phyloP scores from a whole-genome alignment of 2,888 invertebrate species.

The Nomada flava region DNA sequence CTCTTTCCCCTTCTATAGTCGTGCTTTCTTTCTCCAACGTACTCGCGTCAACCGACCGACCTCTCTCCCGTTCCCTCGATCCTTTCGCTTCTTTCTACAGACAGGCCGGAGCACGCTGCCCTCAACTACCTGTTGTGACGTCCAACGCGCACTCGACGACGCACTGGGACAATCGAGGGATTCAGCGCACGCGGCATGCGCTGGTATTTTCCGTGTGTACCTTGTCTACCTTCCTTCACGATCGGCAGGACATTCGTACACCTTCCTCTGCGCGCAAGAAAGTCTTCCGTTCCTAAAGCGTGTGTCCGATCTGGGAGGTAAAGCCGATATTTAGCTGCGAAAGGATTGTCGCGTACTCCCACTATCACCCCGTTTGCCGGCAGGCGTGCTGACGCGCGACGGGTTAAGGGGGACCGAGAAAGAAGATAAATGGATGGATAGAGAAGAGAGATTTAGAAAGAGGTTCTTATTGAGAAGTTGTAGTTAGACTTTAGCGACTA shows the following conservation, averaged over 20 bases:
- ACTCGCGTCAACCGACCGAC: slow-evolving; percentile 50
- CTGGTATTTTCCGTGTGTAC: slow-evolving; percentile 46
- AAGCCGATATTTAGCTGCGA: slow-evolving; percentile 63
- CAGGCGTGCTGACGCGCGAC: slow-evolving; percentile 25
- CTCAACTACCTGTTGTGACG: slow-evolving; percentile 83
- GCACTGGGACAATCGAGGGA: slow-evolving; percentile 64
- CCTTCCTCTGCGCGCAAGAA: slow-evolving; percentile 30
- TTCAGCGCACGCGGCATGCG: slow-evolving; percentile 57
- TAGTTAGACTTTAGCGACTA: slow-evolving; percentile 41
- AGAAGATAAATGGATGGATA: slow-evolving; percentile 3
- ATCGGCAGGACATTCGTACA: slow-evolving; percentile 25
- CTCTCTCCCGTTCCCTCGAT: slow-evolving; percentile 60
- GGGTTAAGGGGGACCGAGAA: slow-evolving; percentile 9
- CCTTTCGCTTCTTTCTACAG: slow-evolving; percentile 67
- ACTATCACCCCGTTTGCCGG: slow-evolving; percentile 27
- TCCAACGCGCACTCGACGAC: slow-evolving; percentile 70
- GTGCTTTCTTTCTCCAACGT: slow-evolving; percentile 48
- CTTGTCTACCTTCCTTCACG: slow-evolving; percentile 36
- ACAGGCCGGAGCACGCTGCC: slow-evolving; percentile 76
- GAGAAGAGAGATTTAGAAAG: slow-evolving; percentile 30
- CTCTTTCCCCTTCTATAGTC: slow-evolving; percentile 35
- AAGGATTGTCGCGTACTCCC: slow-evolving; percentile 65
- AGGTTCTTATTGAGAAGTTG: slow-evolving; percentile 40
- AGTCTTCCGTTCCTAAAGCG: slow-evolving; percentile 48
- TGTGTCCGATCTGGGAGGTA: slow-evolving; percentile 41